Evolutionary conservation across 2,113 vertebrate genomes (phyloP).

Genomic region (Coptodon rendalli): DNA sequence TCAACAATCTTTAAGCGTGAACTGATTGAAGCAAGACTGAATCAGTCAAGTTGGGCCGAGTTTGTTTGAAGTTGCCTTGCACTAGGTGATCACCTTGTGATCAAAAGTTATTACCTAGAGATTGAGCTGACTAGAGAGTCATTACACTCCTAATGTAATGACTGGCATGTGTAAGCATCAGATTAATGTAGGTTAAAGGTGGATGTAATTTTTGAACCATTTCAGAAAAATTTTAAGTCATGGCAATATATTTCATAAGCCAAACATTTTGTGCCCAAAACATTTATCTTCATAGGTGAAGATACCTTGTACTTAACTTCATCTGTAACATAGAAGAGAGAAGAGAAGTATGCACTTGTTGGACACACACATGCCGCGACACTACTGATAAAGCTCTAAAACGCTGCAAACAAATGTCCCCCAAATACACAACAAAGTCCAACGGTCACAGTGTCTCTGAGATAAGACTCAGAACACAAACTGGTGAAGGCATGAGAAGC

Average conservation of each 20-base stretch:
- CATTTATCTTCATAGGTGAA: not conserved
- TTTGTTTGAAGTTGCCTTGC: not conserved
- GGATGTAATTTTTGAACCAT: not conserved
- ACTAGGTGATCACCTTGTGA: not conserved
- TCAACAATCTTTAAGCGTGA: not conserved
- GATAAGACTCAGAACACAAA: slow-evolving; percentile 27
- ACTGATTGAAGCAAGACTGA: not conserved
- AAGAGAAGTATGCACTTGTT: not conserved
- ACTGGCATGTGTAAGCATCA: not conserved
- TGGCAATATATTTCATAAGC: not conserved
- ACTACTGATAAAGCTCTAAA: not conserved
- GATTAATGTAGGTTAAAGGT: not conserved
- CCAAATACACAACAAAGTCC: slow-evolving; percentile 36
- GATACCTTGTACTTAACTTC: not conserved
- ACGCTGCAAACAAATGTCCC: not conserved
- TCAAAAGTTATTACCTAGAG: not conserved
- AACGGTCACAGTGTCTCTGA: slow-evolving; percentile 15
- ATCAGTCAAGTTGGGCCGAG: not conserved
- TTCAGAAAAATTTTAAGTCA: not conserved
- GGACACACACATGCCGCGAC: not conserved
- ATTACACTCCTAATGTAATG: not conserved
- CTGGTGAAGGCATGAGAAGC: not conserved
- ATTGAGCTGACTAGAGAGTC: not conserved
- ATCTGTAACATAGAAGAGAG: not conserved
- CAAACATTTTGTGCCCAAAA: not conserved